Percentiles rank a stretch among this genome's conserved stretches.
These are phyloP conservation scores for Thaleichthys pacificus DNA, from an alignment of 2,797 vertebrate species.

Conservation along the genomic window DNA sequence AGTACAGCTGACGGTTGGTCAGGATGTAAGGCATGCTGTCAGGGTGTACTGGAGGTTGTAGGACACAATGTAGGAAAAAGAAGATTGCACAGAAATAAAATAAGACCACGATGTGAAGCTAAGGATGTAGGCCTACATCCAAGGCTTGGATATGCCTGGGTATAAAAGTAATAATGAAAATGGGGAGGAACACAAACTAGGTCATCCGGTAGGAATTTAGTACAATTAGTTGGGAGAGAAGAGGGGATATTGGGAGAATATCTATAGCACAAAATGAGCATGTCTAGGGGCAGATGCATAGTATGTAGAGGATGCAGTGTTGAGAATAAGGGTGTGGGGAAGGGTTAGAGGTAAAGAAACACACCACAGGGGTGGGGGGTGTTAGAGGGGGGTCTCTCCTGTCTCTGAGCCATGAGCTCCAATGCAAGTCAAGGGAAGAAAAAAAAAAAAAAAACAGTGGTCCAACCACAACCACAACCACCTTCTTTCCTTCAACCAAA, in stretches of 20 bases:
- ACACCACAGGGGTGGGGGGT: constrained; percentile 23
- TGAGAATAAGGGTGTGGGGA: constrained; percentile 32
- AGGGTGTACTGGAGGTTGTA: neutral
- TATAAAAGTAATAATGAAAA: constrained; percentile 36
- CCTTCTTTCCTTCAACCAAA: constrained; percentile 51
- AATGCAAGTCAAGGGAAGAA: neutral
- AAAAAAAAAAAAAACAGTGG: constrained; percentile 17
- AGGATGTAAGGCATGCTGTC: neutral
- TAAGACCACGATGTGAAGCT: neutral
- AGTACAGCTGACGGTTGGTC: neutral
- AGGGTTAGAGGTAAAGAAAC: neutral
- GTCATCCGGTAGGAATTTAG: constrained; percentile 45
- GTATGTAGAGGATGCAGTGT: constrained; percentile 15
- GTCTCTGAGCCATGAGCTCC: constrained; percentile 9
- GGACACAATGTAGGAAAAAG: neutral
- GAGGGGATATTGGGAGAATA: constrained; percentile 30
- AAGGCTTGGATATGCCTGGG: constrained; percentile 26
- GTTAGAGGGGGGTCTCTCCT: constrained; percentile 43
- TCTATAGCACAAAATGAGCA: constrained; percentile 45
- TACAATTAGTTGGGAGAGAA: constrained; percentile 43
- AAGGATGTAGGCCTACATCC: neutral
- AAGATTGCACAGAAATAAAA: neutral
- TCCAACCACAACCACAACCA: constrained; percentile 35
- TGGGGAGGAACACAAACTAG: constrained; percentile 45
- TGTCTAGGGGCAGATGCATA: neutral